Base-by-base conservation (phyloP, 2,888 invertebrate genomes). In the Eilema sororculum region DNA sequence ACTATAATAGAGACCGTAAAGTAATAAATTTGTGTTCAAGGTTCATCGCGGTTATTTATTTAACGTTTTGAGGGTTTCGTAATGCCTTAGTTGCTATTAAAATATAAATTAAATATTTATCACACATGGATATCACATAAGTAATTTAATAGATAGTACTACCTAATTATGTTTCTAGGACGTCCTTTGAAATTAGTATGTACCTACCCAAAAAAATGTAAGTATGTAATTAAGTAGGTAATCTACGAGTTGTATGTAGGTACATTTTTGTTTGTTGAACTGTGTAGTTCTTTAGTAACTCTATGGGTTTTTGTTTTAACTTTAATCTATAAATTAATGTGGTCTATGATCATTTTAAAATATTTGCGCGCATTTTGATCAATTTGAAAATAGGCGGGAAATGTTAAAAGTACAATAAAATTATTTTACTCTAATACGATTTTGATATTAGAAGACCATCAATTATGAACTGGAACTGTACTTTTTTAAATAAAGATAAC, bases 1-100 rank as follows among this genome's bases (percentile, higher is more conserved):
- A n/a, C 52, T 52, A n/a, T 52, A n/a, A 52, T 52, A 9, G 52
- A 52, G n/a, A 52, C 20, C 52, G n/a, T n/a, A 52, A n/a, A n/a
- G n/a, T n/a, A 9, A 52, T 5, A 52, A 28, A 20, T 1, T 52
- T n/a, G n/a, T 52, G 52, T 46, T 20, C 46, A 52, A 52, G 52
- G 52, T n/a, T 52, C 52, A 52, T 52, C n/a, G 52, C 52, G 52
- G 8, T 52, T 52, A 52, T 52, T 52, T 52, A n/a, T 52, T 52
- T 52, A 52, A 52, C 1, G 52, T 52, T 52, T 13, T 20, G 52
- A 52, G 1, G 52, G n/a, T 52, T 52, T 52, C 52, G 52, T n/a
- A 52, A 52, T n/a, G n/a, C 52, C 52, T 52, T 52, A 9, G 52
- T 52, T n/a, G 52, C n/a, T n/a, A n/a, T 52, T n/a, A 52, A 46